A percentile compares a stretch with the other conserved stretches of the same genome.
phyloP scores from a whole-genome alignment of 2,113 vertebrate genomes.

The Setophaga petechia region DNA sequence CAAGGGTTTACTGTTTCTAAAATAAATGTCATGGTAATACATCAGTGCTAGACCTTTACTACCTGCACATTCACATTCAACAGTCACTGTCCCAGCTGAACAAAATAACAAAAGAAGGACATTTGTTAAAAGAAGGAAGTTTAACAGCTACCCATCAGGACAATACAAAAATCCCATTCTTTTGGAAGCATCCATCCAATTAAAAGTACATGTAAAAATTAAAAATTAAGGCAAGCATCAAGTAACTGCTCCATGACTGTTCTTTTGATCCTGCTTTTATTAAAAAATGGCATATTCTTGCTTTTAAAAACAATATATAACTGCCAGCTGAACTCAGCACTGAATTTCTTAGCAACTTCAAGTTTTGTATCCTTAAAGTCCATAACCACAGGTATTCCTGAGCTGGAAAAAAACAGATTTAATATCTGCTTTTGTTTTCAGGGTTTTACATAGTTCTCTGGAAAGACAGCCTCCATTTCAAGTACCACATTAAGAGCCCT shows the following conservation, averaged over 20 bases:
- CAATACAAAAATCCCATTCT: background rate
- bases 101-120: background rate
- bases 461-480: background rate
- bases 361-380: background rate
- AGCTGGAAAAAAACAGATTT: background rate
- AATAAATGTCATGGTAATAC: conserved; percentile 6
- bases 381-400: conserved; percentile 28
- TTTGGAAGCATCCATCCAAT: background rate
- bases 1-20: conserved; percentile 26
- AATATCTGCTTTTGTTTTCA: conserved; percentile 15
- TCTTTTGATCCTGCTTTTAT: background rate
- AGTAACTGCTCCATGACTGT: background rate
- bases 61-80: conserved; percentile 13
- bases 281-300: background rate
- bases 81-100: background rate
- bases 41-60: background rate
- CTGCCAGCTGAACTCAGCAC: background rate
- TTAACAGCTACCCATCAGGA: background rate
- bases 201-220: background rate
- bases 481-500: background rate
- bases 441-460: background rate
- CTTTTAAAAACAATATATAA: background rate
- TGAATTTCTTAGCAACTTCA: background rate
- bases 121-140: background rate
- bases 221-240: background rate